Evolutionary conservation across 2,888 invertebrate species (phyloP).

Genomic region (Lumbricus terrestris): DNA sequence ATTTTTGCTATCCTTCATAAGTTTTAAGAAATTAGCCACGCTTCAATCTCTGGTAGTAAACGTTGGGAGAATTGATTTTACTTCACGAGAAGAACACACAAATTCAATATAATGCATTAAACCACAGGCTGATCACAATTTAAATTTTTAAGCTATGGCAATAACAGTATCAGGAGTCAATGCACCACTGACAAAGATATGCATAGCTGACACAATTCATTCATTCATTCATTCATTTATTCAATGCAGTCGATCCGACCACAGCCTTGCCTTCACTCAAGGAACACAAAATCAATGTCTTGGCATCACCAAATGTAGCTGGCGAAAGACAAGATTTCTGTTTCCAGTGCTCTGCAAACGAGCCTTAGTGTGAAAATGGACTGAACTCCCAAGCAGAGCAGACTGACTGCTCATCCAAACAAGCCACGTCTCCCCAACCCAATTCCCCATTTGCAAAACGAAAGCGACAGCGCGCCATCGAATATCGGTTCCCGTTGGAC

Average conservation of each 20-base stretch:
- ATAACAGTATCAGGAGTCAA: neutral
- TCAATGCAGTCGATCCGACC: neutral
- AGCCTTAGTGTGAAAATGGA: neutral
- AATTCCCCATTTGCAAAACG: neutral
- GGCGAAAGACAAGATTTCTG: neutral
- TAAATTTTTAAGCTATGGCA: neutral
- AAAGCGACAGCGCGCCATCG: neutral
- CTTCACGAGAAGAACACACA: neutral
- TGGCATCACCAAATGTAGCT: neutral
- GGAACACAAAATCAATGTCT: neutral
- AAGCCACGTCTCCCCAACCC: neutral
- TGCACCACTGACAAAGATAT: neutral
- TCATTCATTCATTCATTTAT: too few relatives aligned
- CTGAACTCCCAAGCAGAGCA: neutral
- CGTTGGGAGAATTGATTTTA: neutral
- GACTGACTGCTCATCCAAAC: neutral
- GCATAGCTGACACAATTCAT: too few relatives aligned
- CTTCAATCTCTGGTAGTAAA: neutral
- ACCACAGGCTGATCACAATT: neutral
- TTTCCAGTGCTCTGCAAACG: neutral
- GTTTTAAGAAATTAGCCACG: neutral
- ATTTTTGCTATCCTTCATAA: neutral
- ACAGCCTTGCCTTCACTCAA: neutral
- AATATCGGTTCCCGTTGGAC: neutral
- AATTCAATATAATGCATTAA: neutral